Percentiles rank a stretch among this genome's conserved stretches.
phyloP scores from a whole-genome alignment of 2,113 vertebrate species.

The Toxotes jaculatrix region DNA sequence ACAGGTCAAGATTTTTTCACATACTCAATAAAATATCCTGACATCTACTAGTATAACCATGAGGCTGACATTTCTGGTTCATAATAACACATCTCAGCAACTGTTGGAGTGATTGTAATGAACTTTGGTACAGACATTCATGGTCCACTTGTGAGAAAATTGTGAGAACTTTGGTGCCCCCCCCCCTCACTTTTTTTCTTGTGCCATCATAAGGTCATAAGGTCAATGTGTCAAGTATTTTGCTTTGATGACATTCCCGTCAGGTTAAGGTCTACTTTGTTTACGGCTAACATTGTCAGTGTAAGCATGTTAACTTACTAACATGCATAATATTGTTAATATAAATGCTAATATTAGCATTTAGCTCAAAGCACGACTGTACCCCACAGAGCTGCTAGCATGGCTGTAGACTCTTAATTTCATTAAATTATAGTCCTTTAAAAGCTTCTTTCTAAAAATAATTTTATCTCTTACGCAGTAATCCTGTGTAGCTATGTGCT shows the following conservation, averaged over 20 bases:
- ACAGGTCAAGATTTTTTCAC: neutral
- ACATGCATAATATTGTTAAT: too few species aligned
- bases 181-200: neutral
- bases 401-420: neutral
- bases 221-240: too few species aligned
- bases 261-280: too few species aligned
- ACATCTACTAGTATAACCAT: neutral
- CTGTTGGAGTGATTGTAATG: neutral
- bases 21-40: neutral
- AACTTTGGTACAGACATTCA: neutral
- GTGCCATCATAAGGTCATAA: neutral
- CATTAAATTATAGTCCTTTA: neutral
- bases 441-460: neutral
- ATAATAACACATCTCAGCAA: neutral
- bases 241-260: too few species aligned
- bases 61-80: constrained; percentile 5
- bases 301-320: neutral
- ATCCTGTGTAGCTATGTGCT: neutral
- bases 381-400: neutral
- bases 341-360: neutral
- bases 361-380: neutral
- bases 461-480: neutral
- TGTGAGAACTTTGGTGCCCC: neutral
- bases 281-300: too few species aligned
- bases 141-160: neutral